Conservation (phyloP, 2,113 vertebrate species). For the Hiodon tergisus region DNA sequence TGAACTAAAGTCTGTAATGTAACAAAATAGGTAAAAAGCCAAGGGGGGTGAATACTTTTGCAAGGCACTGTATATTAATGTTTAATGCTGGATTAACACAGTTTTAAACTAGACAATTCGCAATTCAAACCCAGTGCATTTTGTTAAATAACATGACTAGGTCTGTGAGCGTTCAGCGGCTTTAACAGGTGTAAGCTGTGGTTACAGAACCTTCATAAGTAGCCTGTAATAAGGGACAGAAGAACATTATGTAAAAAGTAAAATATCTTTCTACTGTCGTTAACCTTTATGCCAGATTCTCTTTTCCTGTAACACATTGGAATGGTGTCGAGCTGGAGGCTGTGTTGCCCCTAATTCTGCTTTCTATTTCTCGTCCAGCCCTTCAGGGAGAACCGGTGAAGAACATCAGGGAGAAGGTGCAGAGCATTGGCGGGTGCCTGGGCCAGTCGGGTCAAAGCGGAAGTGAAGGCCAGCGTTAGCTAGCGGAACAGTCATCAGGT, state of each 20-base stretch:
- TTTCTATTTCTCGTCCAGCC: constrained; percentile 16
- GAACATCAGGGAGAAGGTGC: constrained; percentile 58
- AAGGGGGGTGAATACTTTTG: no score
- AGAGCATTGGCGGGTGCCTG: constrained; percentile 51
- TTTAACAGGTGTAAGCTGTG: no score
- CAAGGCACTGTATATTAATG: no score
- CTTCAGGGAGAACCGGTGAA: constrained; percentile 60
- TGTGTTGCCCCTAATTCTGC: not conserved
- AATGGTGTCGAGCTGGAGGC: not conserved
- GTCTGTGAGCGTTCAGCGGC: no score
- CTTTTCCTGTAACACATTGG: not conserved
- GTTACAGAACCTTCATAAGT: not conserved
- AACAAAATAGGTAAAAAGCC: no score
- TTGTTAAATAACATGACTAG: no score
- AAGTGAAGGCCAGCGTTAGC: constrained; percentile 53
- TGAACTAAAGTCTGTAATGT: no score
- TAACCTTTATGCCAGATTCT: no score
- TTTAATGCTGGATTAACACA: no score
- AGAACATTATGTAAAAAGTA: not conserved
- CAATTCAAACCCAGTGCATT: no score
- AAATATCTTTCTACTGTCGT: no score
- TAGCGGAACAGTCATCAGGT: constrained; percentile 42
- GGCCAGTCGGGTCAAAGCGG: constrained; percentile 48
- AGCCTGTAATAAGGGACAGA: not conserved
- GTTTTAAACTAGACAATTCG: no score